Percentiles rank a stretch among this genome's conserved stretches.
These are phyloP conservation scores for Ascaphus truei DNA, from an alignment of 2,113 vertebrate species.

Conservation along the genomic window DNA sequence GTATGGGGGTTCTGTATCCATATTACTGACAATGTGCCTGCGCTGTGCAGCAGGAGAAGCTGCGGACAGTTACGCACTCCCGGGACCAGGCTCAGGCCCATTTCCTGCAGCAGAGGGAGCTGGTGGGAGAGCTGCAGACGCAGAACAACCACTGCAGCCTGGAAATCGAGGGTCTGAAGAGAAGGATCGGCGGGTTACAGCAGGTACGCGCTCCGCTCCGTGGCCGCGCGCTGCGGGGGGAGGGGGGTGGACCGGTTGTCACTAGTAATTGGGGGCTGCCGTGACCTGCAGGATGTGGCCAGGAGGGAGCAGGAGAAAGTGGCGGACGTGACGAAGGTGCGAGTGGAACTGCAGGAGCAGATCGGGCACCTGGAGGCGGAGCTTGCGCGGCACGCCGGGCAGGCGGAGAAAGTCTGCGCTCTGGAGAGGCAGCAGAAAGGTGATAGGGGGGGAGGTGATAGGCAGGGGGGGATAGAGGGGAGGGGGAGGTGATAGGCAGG, in stretches of 20 bases:
- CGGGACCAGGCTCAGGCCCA: conserved; percentile 78
- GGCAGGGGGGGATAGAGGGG: too few relatives aligned
- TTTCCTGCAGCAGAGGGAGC: conserved; percentile 81
- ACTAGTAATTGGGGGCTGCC: neutral
- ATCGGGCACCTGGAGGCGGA: conserved; percentile 82
- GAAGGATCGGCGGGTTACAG: conserved; percentile 78
- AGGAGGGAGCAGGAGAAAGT: conserved; percentile 86
- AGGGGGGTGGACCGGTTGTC: neutral
- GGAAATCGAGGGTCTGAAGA: conserved; percentile 68
- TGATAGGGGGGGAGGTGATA: too few relatives aligned
- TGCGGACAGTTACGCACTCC: conserved; percentile 66
- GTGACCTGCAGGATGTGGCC: conserved; percentile 69
- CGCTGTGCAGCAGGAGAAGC: conserved; percentile 81
- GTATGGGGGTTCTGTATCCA: too few relatives aligned
- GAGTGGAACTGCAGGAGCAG: conserved; percentile 85
- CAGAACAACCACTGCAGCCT: conserved; percentile 67
- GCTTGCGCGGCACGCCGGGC: conserved; percentile 65
- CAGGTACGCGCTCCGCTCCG: conserved; percentile 71
- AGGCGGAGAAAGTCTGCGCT: conserved; percentile 79
- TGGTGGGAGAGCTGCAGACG: conserved; percentile 69
- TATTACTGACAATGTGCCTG: too few relatives aligned
- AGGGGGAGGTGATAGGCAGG: too few relatives aligned
- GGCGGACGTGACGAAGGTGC: conserved; percentile 72
- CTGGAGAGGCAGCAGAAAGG: conserved; percentile 90
- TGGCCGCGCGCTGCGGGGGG: too few relatives aligned